These are phyloP conservation scores for Macropis europaea DNA, from an alignment of 2,888 invertebrate genomes.

Conservation along the genomic window DNA sequence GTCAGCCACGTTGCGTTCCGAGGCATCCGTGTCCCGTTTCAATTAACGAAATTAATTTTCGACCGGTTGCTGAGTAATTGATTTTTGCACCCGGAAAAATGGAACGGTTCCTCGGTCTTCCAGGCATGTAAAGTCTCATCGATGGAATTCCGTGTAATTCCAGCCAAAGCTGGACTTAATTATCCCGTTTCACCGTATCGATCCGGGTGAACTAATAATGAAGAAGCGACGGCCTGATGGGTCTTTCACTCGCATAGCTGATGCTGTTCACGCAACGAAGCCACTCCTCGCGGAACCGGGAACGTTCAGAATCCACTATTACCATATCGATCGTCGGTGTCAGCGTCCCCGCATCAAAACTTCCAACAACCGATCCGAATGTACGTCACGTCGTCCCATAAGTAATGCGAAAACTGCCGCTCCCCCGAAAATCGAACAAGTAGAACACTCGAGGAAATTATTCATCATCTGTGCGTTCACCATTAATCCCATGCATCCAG, in stretches of 20 bases:
- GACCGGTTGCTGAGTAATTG: constrained; percentile 19
- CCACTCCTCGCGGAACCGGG: constrained; percentile 27
- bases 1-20: neutral
- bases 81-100: neutral
- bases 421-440: too few species aligned
- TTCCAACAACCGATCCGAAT: neutral
- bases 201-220: neutral
- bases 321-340: constrained; percentile 3
- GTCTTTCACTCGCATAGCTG: constrained; percentile 3
- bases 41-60: constrained; percentile 34
- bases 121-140: neutral
- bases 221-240: neutral
- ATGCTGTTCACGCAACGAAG: constrained; percentile 17
- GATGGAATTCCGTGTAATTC: constrained; percentile 7
- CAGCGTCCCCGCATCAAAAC: neutral
- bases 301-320: constrained; percentile 22
- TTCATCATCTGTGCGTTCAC: too few species aligned
- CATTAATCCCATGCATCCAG: too few species aligned
- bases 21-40: constrained; percentile 7
- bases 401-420: too few species aligned
- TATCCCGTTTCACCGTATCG: too few species aligned
- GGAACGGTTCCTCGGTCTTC: neutral
- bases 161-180: too few species aligned
- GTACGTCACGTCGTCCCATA: too few species aligned
- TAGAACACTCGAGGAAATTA: too few species aligned